Evolutionary conservation across 2,113 vertebrate species (phyloP), one percentile per base, ranked within the genome.

Genomic region (Nipponia nippon): DNA sequence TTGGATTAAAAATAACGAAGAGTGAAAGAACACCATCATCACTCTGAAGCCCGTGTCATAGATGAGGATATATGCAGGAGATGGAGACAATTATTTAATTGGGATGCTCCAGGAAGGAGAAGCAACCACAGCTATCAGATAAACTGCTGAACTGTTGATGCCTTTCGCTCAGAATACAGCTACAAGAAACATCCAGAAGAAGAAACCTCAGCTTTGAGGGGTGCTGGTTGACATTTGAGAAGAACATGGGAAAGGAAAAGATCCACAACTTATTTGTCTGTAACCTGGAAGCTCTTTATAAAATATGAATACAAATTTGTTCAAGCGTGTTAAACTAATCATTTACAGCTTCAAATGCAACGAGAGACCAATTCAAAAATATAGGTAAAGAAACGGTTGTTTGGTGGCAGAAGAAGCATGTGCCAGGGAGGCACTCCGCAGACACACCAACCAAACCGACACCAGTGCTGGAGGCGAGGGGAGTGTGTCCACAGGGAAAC

Each of bases 111-210:
- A 83, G 83, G 76, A 95, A 95, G 72, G 76, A 75, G 87, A 65
- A 83, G 71, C 86, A 90, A 77, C 59, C 95, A 83, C 86, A 92
- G 71, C 67, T 62, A 55, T 86, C 86, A 86, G 79, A 92, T 86
- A 70, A 95, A 90, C 53, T 86, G 29, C 36, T 71, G 62, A 93
- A 72, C 53, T 0, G 2, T 49, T 82, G 52, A 38, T 47, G 32
- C n/a, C 66, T 80, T 85, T 88, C 58, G 25, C 44, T 50, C 38
- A 56, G 38, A 82, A 87, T 9, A 40, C 56, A 77, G 66, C 61
- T 56, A 29, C 22, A 40, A 50, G 32, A 71, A 67, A 62, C 52
- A n/a, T 1, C 16, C 56, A n/a, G 66, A 42, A 67, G 75, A 71
- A 63, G 42, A 59, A 85, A 44, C 3, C 10, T 63, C 46, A 30